Percentiles rank a stretch among this genome's conserved stretches.
Evolutionary conservation across 1,140 invertebrate genomes (phyloP).

Genomic region (Dendrolimus kikuchii): DNA sequence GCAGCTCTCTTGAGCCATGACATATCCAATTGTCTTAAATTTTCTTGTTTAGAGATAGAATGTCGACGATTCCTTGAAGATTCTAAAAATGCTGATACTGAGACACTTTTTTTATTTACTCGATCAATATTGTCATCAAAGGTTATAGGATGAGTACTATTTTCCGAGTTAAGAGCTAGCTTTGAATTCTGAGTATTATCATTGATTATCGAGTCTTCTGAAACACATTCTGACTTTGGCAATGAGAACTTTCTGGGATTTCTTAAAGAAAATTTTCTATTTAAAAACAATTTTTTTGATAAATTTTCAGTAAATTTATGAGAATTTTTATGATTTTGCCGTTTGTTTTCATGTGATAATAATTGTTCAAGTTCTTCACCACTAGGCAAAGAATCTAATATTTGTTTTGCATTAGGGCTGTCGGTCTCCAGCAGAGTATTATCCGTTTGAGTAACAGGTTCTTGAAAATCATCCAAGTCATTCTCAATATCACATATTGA

Average conservation of each 20-base stretch:
- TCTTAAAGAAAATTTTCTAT: conserved; percentile 78
- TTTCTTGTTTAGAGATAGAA: not conserved
- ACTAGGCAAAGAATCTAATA: conserved; percentile 40
- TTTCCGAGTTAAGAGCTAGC: not conserved
- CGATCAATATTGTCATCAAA: not conserved
- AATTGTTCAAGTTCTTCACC: conserved; percentile 42
- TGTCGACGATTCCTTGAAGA: not conserved
- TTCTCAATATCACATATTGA: conserved; percentile 53
- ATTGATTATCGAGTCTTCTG: conserved; percentile 1
- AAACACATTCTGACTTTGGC: conserved; percentile 18
- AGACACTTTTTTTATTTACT: not conserved
- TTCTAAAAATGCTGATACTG: not conserved
- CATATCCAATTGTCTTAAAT: conserved; percentile 63
- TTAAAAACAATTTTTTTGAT: conserved; percentile 81
- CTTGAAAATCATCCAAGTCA: conserved; percentile 48
- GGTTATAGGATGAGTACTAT: not conserved
- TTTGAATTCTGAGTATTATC: not conserved
- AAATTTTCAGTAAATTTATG: conserved; percentile 59
- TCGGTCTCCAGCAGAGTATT: conserved; percentile 12
- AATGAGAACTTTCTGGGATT: conserved; percentile 83
- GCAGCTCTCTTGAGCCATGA: conserved; percentile 72
- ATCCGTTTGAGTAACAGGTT: conserved; percentile 20
- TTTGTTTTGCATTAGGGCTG: conserved; percentile 24
- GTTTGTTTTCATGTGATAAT: conserved; percentile 67
- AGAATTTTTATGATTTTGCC: conserved; percentile 12